Evolutionary conservation across 1,140 invertebrate species (phyloP), one percentile per base, ranked within the genome.

Genomic region (Drosophila prosaltans): DNA sequence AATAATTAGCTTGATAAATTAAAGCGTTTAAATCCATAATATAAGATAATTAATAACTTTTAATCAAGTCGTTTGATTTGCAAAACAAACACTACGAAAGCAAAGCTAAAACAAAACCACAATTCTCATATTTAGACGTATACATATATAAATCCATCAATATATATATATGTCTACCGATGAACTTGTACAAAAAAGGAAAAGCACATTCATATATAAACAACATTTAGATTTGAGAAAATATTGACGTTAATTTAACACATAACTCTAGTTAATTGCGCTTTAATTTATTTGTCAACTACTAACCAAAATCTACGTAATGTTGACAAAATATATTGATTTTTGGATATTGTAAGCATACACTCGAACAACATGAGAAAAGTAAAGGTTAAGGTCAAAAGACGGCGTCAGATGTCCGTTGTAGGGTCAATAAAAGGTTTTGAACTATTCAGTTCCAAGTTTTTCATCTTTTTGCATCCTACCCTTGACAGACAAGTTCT

Each of bases 31-130:
- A 16, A 48, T 48, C 45, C 57, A 58, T 43, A 48, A 80, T 65
- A 80, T 66, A 65, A 26, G 62, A 64, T 81, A 51, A 77, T 73
- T 73, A 73, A 78, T 45, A 79, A 63, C 69, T 65, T 81, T 77
- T 73, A 69, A 81, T 81, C 65, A 77, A 81, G 65, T 39, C 55
- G 58, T 80, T 54, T 80, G 71, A 80, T 75, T 77, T 61, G 58
- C 57, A 72, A 57, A 30, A 58, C 65, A 77, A 81, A 69, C 69
- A 72, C 73, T 48, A 63, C 54, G 26, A 79, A 69, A 54, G 51
- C 73, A 64, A 54, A 57, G 51, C 63, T 41, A 63, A 67, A 59
- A 45, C 11, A 60, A 66, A 66, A 72, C 59, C 59, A 26, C 54
- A 65, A 24, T 9, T 45, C 28, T 61, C 32, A 65, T 51, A 48